Base-by-base conservation (phyloP, 2,113 vertebrate species). In the Pelobates fuscus region DNA sequence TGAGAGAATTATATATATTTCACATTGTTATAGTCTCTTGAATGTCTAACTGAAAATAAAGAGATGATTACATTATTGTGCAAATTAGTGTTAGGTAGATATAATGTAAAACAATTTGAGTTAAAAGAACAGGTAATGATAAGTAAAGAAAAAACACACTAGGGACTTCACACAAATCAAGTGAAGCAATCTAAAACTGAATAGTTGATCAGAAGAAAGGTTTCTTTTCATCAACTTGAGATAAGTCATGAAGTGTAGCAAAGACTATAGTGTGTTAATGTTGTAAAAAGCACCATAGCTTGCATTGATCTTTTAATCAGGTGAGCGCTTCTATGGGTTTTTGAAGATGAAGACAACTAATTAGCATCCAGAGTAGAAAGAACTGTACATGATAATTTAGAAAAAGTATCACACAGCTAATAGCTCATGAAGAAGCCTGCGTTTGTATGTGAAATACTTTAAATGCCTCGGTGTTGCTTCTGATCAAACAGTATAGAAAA, bases 261-360 rank as follows among this genome's bases (percentile, higher is more conserved):
- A 37, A 37, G 32, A 10, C 32, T 6, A 37, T 37, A 37, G 32
- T 6, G 32, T 37, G 32, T 37, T 37, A 37, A 37, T 37, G 32
- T 10, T 37, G 32, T 37, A 37, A 37, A 37, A 37, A 37, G 5
- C 32, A 37, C 10, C 32, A 37, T 37, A 37, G 32, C 32, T 37
- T n/a, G 32, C 1, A 5, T 37, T 37, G 32, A 37, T 37, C 32
- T 37, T 37, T 37, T 37, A 37, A 37, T 37, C 32, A 37, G 32
- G 32, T 37, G 32, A 6, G 11, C 15, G 11, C 15, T 15, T 18
- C 44, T 14, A 49, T n/a, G 8, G 60, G 32, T 30, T 37, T 32
- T 18, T 63, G 57, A 54, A 52, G 44, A 63, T 72, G 44, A 63
- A 63, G 60, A 49, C 52, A 63, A 15, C 12, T 62, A 71, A 71